Evolutionary conservation across 2,113 vertebrate species (phyloP), one percentile per base, ranked within the genome.

Genomic region (Polypterus bichir): DNA sequence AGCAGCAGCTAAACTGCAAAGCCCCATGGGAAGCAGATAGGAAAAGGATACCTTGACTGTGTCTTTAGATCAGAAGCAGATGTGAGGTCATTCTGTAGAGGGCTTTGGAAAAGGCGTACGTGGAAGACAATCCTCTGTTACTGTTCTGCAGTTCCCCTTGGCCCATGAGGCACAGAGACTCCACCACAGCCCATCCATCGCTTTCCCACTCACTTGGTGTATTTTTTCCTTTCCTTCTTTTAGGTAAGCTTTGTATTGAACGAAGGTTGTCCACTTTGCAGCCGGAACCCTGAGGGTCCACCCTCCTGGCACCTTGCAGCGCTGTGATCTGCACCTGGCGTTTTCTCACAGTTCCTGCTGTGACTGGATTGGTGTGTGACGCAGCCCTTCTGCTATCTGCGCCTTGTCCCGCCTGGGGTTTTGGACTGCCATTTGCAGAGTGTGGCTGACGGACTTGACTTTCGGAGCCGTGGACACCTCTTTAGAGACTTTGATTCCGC

Each of bases 191-290:
- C 46, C 9, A 5, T 3, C n/a, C 27, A 57, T 3, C 46, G 44
- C 5, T 44, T 4, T 57, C 2, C 46, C 27, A 7, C 56, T 27
- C 6, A 8, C 10, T 27, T 55, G 44, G 44, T 55, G 44, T 5
- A 27, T 3, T 5, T 47, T 49, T 46, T 46, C 7, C 45, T 61
- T 10, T 64, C 66, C 60, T 1, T 67, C 52, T 68, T 65, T 4
- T 74, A 98, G 95, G 92, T 83, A 97, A 96, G 64, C 79, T 89
- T 76, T 93, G 90, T 70, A 93, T 97, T 2, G 93, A 95, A 72
- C 82, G 87, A 57, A 86, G 90, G 57, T 86, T 97, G n/a, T 92
- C 88, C 0, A 83, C 91, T 47, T 81, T 97, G 68, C 83, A 93
- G 51, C 83, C 76, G 0, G 81, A 87, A 62, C 71, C 79, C 74